A percentile compares a stretch with the other conserved stretches of the same genome.
phyloP scores from a whole-genome alignment of 2,888 invertebrate species.

The Polyploca ridens region DNA sequence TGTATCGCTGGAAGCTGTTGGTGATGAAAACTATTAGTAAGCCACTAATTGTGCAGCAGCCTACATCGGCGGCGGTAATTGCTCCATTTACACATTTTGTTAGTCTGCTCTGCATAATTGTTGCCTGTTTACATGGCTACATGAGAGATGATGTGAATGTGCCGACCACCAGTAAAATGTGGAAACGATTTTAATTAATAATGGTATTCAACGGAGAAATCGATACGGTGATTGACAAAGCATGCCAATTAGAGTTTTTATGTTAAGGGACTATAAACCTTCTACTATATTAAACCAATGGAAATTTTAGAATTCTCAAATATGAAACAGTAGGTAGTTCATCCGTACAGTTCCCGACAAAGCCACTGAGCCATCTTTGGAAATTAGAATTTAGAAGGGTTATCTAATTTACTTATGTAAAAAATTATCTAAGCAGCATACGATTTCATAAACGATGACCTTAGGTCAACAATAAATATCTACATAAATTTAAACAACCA shows the following conservation, averaged over 20 bases:
- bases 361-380: no score
- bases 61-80: conserved; percentile 82
- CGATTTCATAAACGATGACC: conserved; percentile 36
- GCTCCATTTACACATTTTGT: conserved; percentile 83
- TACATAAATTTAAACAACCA: conserved; percentile 13
- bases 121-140: conserved; percentile 74
- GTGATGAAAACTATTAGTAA: conserved; percentile 83
- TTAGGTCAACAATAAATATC: conserved; percentile 28
- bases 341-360: no score
- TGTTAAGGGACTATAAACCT: no score
- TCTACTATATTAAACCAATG: no score
- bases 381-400: no score
- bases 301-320: no score
- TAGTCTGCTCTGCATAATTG: conserved; percentile 80
- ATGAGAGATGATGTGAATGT: conserved; percentile 68
- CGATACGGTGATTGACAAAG: conserved; percentile 53
- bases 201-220: conserved; percentile 33
- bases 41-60: conserved; percentile 81
- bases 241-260: conserved; percentile 30
- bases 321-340: no score
- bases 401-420: background rate
- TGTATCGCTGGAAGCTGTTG: conserved; percentile 69
- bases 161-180: conserved; percentile 62
- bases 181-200: conserved; percentile 48
- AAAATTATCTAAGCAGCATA: background rate